These are phyloP conservation scores for Thamnophis elegans DNA, from an alignment of 2,797 vertebrate species.

Conservation along the genomic window DNA sequence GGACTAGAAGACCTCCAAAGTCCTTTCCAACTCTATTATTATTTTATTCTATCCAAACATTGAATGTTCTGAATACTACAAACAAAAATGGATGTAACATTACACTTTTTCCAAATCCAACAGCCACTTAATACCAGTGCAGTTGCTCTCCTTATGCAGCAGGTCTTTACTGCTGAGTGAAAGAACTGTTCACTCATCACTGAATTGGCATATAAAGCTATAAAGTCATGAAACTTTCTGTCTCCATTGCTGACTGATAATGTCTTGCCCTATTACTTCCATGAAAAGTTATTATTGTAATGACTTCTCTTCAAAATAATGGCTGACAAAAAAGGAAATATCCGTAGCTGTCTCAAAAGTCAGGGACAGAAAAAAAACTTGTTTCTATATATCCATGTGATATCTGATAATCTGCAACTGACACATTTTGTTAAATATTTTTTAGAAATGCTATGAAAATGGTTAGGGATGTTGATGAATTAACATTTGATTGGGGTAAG, in stretches of 20 bases:
- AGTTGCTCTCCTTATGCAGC: neutral
- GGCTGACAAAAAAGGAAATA: neutral
- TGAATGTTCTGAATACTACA: neutral
- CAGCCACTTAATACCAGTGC: neutral
- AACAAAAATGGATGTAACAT: neutral
- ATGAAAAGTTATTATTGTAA: neutral
- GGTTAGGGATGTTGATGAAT: neutral
- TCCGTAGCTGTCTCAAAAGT: neutral
- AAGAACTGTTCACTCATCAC: neutral
- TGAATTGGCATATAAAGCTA: neutral
- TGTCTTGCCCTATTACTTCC: neutral
- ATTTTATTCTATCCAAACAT: neutral
- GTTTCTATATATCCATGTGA: neutral
- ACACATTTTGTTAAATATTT: neutral
- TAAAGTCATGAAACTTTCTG: neutral
- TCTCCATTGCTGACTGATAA: neutral
- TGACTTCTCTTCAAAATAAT: neutral
- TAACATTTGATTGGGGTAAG: neutral
- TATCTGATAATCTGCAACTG: neutral
- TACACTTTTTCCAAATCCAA: neutral
- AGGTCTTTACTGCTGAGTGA: neutral
- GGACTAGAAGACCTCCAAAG: neutral
- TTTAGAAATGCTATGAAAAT: neutral
- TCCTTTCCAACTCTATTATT: neutral
- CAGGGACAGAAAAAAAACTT: neutral